Evolutionary conservation across 2,113 vertebrate species (phyloP).

Genomic region (Agapornis roseicollis): DNA sequence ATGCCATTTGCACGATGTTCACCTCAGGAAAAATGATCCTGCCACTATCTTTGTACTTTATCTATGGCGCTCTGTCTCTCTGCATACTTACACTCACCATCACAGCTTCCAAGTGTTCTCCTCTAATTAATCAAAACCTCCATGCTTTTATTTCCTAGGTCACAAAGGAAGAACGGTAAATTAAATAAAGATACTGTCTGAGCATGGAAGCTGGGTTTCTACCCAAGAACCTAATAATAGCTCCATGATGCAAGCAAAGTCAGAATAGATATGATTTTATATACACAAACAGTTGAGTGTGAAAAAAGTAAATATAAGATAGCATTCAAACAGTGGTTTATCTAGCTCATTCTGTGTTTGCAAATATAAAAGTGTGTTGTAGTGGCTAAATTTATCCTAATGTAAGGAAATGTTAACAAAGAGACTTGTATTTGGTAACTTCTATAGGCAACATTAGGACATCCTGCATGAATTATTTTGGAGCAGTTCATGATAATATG

Average conservation of each 20-base stretch:
- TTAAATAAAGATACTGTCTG: slow-evolving; percentile 36
- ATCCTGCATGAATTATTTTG: slow-evolving; percentile 28
- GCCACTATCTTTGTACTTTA: slow-evolving; percentile 45
- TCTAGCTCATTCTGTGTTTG: slow-evolving; percentile 12
- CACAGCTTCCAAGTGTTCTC: slow-evolving; percentile 41
- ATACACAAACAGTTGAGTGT: neutral
- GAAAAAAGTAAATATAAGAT: slow-evolving; percentile 41
- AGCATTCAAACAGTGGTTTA: neutral
- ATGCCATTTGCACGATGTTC: neutral
- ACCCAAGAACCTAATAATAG: slow-evolving; percentile 37
- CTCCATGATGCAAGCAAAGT: neutral
- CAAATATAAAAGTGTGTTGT: slow-evolving; percentile 23
- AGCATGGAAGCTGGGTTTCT: slow-evolving; percentile 8
- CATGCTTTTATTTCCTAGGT: slow-evolving; percentile 35
- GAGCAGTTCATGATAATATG: slow-evolving; percentile 7
- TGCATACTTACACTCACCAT: slow-evolving; percentile 3
- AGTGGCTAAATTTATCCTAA: slow-evolving; percentile 38
- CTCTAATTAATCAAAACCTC: slow-evolving; percentile 41
- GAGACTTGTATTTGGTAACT: slow-evolving; percentile 24
- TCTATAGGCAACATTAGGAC: slow-evolving; percentile 37
- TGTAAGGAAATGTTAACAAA: slow-evolving; percentile 47
- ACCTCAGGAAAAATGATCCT: slow-evolving; percentile 4
- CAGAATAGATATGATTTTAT: slow-evolving; percentile 16
- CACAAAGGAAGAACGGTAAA: slow-evolving; percentile 37
- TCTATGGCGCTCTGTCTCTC: slow-evolving; percentile 6